Evolutionary conservation across 2,888 invertebrate species (phyloP).

Genomic region (Entomobrya multifasciata): DNA sequence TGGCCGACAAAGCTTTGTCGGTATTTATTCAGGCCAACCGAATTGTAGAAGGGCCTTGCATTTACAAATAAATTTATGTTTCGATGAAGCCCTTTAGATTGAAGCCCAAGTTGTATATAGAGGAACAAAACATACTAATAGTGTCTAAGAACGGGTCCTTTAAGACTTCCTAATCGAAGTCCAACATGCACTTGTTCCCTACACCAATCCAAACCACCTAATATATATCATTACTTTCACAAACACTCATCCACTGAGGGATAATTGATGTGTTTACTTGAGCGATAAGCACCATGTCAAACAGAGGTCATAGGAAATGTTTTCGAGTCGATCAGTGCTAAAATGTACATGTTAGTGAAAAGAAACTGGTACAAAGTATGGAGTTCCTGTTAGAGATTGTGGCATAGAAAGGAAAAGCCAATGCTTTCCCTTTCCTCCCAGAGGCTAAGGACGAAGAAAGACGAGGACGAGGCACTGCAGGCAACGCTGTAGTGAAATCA

Average conservation of each 20-base stretch:
- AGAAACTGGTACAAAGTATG: constrained; percentile 18
- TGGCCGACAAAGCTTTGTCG: too few relatives aligned
- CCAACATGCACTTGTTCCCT: not conserved
- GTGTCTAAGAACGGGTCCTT: too few relatives aligned
- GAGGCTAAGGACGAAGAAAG: too few relatives aligned
- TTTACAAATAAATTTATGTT: too few relatives aligned
- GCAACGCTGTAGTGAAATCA: constrained; percentile 13
- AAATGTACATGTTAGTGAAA: too few relatives aligned
- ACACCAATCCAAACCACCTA: not conserved
- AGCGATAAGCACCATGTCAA: constrained; percentile 61
- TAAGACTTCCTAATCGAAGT: not conserved
- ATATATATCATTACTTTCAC: constrained; percentile 49
- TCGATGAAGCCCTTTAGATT: too few relatives aligned
- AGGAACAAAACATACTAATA: too few relatives aligned
- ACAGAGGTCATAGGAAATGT: constrained; percentile 4
- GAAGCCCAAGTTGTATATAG: too few relatives aligned
- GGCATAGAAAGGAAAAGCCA: not conserved
- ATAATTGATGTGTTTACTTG: constrained; percentile 64
- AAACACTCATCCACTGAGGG: constrained; percentile 31
- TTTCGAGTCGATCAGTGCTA: not conserved
- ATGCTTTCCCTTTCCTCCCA: not conserved
- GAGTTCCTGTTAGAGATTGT: not conserved
- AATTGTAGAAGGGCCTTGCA: too few relatives aligned
- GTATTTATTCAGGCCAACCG: too few relatives aligned
- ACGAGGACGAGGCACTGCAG: too few relatives aligned